A percentile compares a stretch with the other conserved stretches of the same genome.
Conservation (phyloP, 2,113 vertebrate species). For the Pyxicephalus adspersus region DNA sequence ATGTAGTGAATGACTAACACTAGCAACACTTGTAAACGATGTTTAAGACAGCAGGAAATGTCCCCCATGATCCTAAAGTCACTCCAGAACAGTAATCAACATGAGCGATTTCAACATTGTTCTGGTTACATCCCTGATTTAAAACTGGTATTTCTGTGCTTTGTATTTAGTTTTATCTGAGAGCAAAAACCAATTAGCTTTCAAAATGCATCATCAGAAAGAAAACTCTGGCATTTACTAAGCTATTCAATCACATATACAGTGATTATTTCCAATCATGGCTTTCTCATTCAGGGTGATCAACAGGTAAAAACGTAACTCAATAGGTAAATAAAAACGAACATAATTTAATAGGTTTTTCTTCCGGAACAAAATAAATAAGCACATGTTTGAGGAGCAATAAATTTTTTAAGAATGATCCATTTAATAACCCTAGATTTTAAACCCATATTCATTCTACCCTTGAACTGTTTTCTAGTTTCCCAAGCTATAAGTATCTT, state of each 20-base stretch:
- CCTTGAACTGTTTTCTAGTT: no score
- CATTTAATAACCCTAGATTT: no score
- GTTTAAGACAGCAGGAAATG: constrained; percentile 32
- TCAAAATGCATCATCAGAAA: background rate
- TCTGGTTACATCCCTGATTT: background rate
- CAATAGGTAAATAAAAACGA: no score
- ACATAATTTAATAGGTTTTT: no score
- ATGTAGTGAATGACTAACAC: constrained; percentile 21
- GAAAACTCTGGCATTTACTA: background rate
- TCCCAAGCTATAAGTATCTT: no score
- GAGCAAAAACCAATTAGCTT: background rate
- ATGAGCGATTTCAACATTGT: constrained; percentile 4
- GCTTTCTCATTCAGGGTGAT: no score
- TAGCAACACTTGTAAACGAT: constrained; percentile 32
- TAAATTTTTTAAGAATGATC: no score
- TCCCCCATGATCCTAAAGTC: background rate
- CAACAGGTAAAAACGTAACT: no score
- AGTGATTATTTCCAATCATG: no score
- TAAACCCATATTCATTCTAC: no score
- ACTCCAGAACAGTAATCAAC: background rate
- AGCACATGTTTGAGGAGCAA: no score
- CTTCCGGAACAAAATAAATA: no score
- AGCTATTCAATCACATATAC: background rate
- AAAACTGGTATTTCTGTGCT: background rate
- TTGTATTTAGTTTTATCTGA: background rate